These are phyloP conservation scores for Poeciliopsis infans DNA, from an alignment of 2,797 vertebrate species.

Conservation along the genomic window DNA sequence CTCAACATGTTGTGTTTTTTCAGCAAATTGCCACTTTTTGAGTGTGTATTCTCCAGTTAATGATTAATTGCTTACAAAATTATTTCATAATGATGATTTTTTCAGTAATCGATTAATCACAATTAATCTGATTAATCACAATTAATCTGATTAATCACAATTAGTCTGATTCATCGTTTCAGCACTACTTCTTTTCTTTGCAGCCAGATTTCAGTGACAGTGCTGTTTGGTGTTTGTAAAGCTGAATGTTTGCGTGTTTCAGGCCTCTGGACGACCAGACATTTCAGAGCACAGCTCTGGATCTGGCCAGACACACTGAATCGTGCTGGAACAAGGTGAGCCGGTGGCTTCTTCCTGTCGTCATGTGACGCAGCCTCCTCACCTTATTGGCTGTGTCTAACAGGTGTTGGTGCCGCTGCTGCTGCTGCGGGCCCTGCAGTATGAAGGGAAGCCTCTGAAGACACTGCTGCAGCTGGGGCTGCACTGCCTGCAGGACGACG, in stretches of 20 bases:
- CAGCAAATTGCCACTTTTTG: too few relatives aligned
- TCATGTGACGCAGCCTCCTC: neutral
- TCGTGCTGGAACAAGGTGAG: constrained; percentile 92
- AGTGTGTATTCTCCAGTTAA: too few relatives aligned
- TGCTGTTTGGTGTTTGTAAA: neutral
- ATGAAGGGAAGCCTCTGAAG: constrained; percentile 80
- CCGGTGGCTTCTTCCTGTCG: neutral
- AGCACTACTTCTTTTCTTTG: neutral
- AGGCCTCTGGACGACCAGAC: constrained; percentile 89
- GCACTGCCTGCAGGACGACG: constrained; percentile 86
- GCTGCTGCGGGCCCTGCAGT: constrained; percentile 86
- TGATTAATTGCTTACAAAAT: neutral
- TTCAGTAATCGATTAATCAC: too few relatives aligned
- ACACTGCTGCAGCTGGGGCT: constrained; percentile 85
- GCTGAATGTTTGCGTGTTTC: constrained; percentile 56
- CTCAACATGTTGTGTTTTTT: too few relatives aligned
- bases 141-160: too few relatives aligned
- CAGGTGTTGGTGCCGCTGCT: constrained; percentile 91
- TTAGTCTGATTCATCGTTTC: too few relatives aligned
- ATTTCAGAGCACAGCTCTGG: constrained; percentile 81
- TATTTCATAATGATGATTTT: too few relatives aligned
- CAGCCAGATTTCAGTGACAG: too few relatives aligned
- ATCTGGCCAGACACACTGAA: constrained; percentile 80
- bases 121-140: too few relatives aligned
- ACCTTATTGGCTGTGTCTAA: neutral